Conservation (phyloP, 2,797 vertebrate genomes). For the Anguilla marmorata region DNA sequence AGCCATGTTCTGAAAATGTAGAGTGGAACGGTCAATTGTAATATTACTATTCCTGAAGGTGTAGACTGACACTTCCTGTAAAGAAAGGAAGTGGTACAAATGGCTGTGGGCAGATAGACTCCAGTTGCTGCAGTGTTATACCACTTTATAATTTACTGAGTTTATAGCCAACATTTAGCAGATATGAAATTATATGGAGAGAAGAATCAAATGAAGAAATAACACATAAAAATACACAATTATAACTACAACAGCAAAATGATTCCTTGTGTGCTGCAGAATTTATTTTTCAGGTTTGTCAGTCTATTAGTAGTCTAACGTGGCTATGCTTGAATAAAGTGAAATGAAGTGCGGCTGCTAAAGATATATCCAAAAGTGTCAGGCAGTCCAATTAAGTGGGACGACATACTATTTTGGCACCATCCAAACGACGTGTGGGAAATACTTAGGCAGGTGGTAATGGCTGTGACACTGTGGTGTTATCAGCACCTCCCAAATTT, state of each 20-base stretch:
- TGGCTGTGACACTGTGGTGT: background rate
- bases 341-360: background rate
- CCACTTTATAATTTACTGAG: background rate
- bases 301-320: background rate
- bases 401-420: conserved; percentile 19
- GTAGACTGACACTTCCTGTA: background rate
- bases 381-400: background rate
- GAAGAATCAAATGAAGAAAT: background rate
- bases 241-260: background rate
- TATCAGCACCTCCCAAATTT: background rate
- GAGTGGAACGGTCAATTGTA: background rate
- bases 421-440: conserved; percentile 4
- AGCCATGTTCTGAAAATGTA: background rate
- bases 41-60: background rate
- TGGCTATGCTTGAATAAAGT: background rate
- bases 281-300: background rate
- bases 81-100: background rate
- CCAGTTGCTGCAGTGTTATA: background rate
- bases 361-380: background rate
- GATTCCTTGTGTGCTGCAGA: background rate
- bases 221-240: background rate
- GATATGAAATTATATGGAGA: background rate
- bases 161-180: background rate
- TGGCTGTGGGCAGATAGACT: background rate
- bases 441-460: conserved; percentile 15